Conservation (phyloP, 2,797 vertebrate genomes). For the Xiphophorus birchmanni region DNA sequence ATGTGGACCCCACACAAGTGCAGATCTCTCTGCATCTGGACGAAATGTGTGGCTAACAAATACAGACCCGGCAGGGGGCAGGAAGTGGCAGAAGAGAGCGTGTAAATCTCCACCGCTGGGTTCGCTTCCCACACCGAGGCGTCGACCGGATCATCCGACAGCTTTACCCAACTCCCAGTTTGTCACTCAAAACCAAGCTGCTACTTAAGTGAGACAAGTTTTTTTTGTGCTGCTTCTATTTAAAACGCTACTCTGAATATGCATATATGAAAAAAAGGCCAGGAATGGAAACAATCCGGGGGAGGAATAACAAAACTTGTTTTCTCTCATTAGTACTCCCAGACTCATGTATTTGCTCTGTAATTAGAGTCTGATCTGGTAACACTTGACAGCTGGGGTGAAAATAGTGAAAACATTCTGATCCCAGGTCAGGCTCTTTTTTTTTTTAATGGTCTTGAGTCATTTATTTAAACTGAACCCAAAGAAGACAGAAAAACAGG, state of each 20-base stretch:
- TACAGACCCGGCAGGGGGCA: conserved; percentile 55
- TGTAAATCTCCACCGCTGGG: conserved; percentile 51
- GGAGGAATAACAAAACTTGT: conserved; percentile 11
- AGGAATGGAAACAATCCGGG: conserved; percentile 6
- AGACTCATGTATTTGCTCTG: not conserved
- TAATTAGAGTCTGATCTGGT: conserved; percentile 12
- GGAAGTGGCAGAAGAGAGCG: conserved; percentile 61
- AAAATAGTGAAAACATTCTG: not conserved
- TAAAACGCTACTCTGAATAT: conserved; percentile 10
- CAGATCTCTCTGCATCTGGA: conserved; percentile 68
- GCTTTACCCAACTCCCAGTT: conserved; percentile 25
- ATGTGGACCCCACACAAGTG: conserved; percentile 28
- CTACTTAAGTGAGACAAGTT: not conserved
- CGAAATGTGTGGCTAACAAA: conserved; percentile 72
- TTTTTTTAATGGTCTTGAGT: conserved; percentile 9
- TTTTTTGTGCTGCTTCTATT: conserved; percentile 34
- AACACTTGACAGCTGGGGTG: conserved; percentile 23
- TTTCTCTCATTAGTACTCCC: conserved; percentile 4
- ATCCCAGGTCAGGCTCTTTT: not conserved
- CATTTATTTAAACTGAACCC: conserved; percentile 13
- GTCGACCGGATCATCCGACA: conserved; percentile 35
- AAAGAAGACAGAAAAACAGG: conserved; percentile 11
- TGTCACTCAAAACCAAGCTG: conserved; percentile 22
- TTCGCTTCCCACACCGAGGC: conserved; percentile 46
- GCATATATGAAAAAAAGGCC: not conserved